These are phyloP conservation scores for Mizuhopecten yessoensis DNA, from an alignment of 1,140 invertebrate species.

Conservation along the genomic window DNA sequence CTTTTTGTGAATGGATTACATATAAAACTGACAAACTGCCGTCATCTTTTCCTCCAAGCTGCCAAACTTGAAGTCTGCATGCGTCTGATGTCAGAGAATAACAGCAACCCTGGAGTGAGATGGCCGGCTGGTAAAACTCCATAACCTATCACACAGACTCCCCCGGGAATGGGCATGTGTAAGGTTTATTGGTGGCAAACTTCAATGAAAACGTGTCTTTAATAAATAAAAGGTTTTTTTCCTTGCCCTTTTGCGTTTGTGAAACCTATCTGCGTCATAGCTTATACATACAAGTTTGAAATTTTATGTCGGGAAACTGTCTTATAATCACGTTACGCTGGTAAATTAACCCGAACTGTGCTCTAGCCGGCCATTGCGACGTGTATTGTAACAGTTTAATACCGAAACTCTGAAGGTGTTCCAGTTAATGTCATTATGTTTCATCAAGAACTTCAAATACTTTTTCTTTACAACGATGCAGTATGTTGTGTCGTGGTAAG, in stretches of 20 bases:
- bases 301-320: too few relatives aligned
- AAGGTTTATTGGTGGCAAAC: neutral
- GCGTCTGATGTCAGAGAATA: neutral
- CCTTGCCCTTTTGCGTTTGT: neutral
- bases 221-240: neutral
- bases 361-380: too few relatives aligned
- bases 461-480: too few relatives aligned
- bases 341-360: too few relatives aligned
- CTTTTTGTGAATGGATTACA: neutral
- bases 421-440: too few relatives aligned
- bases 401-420: too few relatives aligned
- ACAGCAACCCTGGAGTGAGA: neutral
- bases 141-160: neutral
- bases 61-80: neutral
- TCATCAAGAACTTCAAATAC: too few relatives aligned
- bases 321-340: too few relatives aligned
- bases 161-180: neutral
- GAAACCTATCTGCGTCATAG: neutral
- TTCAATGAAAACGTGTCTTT: constrained; percentile 38
- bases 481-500: too few relatives aligned
- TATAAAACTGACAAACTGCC: constrained; percentile 5
- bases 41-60: neutral
- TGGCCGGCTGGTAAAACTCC: neutral
- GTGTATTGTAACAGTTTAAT: too few relatives aligned
- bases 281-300: too few relatives aligned